Evolutionary conservation across 2,113 vertebrate species (phyloP).

Genomic region (Mesembrinibis cayennensis): DNA sequence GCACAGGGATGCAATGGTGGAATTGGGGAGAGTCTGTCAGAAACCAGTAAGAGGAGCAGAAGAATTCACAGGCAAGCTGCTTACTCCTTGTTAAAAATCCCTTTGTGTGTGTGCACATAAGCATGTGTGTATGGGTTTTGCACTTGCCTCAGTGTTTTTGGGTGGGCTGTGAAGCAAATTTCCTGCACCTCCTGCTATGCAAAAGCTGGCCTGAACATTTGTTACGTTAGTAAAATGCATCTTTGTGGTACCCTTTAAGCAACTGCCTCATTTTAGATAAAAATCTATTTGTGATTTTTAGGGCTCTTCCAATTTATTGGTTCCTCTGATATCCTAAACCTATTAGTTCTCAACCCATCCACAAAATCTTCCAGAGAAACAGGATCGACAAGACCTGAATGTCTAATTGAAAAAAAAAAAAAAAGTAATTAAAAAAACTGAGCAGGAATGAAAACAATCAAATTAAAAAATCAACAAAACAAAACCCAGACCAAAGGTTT

Average conservation of each 20-base stretch:
- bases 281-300: slow-evolving; percentile 29
- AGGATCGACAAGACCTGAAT: neutral
- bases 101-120: neutral
- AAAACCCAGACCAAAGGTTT: neutral
- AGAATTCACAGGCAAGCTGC: neutral
- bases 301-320: neutral
- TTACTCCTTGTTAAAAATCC: neutral
- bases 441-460: neutral
- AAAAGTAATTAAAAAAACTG: neutral
- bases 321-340: slow-evolving; percentile 27
- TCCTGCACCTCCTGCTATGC: slow-evolving; percentile 17
- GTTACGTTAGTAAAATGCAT: neutral
- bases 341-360: neutral
- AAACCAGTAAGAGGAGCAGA: neutral
- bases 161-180: neutral
- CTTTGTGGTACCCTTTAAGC: slow-evolving; percentile 9
- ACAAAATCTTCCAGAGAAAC: neutral
- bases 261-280: slow-evolving; percentile 38
- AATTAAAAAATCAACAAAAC: neutral
- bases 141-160: neutral
- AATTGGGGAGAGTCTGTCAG: neutral
- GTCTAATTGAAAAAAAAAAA: neutral
- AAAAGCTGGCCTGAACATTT: slow-evolving; percentile 35
- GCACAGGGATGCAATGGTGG: neutral
- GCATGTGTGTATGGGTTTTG: neutral